Percentiles rank a stretch among this genome's conserved stretches.
phyloP scores from a whole-genome alignment of 2,113 vertebrate genomes.

The Onychorhynchus coronatus region DNA sequence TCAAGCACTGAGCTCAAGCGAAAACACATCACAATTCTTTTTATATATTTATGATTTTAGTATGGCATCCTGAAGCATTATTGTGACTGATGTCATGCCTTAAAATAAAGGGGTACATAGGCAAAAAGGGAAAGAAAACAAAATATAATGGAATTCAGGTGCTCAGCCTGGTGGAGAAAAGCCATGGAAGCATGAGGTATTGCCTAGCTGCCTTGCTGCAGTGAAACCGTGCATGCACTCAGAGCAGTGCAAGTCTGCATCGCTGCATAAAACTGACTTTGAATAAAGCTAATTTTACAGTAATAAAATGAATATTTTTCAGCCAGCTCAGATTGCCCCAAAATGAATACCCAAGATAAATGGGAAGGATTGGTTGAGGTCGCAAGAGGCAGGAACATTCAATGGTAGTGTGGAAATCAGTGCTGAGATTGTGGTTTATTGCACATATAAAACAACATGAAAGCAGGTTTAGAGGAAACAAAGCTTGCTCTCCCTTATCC shows the following conservation, averaged over 20 bases:
- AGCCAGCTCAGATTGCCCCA: not conserved
- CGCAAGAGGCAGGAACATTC: not conserved
- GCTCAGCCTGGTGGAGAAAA: not conserved
- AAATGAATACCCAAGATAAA: not conserved
- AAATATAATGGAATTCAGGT: not conserved
- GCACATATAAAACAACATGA: not conserved
- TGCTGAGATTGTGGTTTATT: rapidly evolving
- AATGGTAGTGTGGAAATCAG: not conserved
- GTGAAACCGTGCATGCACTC: not conserved
- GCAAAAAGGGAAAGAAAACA: not conserved
- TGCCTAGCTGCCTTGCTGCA: not conserved
- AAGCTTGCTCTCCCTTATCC: not conserved
- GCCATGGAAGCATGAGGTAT: not conserved
- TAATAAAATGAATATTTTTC: not conserved
- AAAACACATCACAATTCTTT: not conserved
- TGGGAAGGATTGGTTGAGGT: not conserved
- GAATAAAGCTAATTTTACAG: not conserved
- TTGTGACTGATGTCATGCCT: not conserved
- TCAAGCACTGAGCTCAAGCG: not conserved
- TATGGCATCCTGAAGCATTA: not conserved
- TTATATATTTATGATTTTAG: not conserved
- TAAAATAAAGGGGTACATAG: not conserved
- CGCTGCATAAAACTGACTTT: not conserved
- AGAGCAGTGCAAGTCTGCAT: not conserved
- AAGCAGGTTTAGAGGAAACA: not conserved